phyloP scores from a whole-genome alignment of 2,797 vertebrate genomes.

The Anguilla marmorata region DNA sequence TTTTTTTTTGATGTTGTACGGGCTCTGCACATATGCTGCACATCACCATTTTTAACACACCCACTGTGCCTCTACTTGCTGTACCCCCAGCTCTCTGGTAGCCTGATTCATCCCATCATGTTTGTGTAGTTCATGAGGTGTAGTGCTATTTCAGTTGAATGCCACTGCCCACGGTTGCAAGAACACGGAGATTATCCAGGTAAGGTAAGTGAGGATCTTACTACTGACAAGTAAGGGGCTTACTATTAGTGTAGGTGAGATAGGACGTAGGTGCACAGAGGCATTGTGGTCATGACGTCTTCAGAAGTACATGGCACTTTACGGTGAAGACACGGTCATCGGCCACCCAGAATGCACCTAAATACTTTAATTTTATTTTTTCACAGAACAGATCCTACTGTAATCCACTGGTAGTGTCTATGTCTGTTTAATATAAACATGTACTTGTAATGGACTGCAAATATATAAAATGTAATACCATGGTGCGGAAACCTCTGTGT shows the following conservation, averaged over 20 bases:
- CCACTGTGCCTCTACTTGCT: background rate
- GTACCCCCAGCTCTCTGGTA: background rate
- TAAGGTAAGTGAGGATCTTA: background rate
- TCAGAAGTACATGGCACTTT: background rate
- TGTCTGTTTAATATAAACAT: background rate
- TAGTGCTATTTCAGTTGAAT: background rate
- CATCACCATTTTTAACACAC: background rate
- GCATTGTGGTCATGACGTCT: background rate
- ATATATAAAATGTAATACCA: background rate
- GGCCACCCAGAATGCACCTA: background rate
- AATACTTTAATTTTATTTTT: background rate
- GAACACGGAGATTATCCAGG: background rate
- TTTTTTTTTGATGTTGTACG: background rate
- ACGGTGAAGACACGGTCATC: background rate
- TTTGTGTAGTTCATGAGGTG: conserved; percentile 52
- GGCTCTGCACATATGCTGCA: background rate
- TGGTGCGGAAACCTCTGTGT: background rate
- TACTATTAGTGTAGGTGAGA: background rate
- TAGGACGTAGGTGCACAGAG: background rate
- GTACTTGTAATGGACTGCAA: background rate
- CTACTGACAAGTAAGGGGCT: background rate
- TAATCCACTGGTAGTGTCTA: background rate
- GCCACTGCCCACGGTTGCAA: background rate
- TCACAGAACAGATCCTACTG: background rate
- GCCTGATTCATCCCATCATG: background rate